phyloP scores from a whole-genome alignment of 2,797 vertebrate species.

The Scleropages formosus region DNA sequence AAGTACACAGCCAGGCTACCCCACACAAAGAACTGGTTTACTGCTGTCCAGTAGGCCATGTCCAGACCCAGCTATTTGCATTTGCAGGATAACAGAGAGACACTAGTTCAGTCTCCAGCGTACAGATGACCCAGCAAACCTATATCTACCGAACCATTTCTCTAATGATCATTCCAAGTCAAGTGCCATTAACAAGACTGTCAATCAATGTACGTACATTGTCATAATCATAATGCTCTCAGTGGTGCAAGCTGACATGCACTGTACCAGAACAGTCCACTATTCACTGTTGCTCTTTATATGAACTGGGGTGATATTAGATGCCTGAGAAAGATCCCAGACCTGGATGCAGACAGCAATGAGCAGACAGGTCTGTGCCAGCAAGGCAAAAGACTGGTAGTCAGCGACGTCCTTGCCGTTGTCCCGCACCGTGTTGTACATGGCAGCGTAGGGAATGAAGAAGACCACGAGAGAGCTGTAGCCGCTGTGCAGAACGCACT shows the following conservation, averaged over 20 bases:
- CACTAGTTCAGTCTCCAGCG: not conserved
- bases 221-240: not conserved
- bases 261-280: not conserved
- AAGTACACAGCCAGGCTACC: conserved; percentile 91
- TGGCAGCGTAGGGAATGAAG: conserved; percentile 85
- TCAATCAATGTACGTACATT: not conserved
- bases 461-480: conserved; percentile 93
- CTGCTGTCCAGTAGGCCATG: conserved; percentile 86
- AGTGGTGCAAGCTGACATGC: not conserved
- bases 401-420: conserved; percentile 82
- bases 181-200: not conserved
- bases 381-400: conserved; percentile 90
- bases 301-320: not conserved
- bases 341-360: conserved; percentile 87
- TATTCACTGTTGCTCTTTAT: not conserved
- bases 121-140: not conserved
- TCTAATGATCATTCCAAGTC: not conserved
- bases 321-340: not conserved
- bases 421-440: conserved; percentile 68
- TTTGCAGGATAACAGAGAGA: conserved; percentile 10
- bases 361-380: conserved; percentile 86
- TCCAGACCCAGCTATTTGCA: conserved; percentile 76
- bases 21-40: conserved; percentile 88
- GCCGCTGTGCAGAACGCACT: conserved; percentile 81
- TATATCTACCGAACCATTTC: too few relatives aligned